phyloP scores from a whole-genome alignment of 2,797 vertebrate species.

The Leuciscus waleckii region DNA sequence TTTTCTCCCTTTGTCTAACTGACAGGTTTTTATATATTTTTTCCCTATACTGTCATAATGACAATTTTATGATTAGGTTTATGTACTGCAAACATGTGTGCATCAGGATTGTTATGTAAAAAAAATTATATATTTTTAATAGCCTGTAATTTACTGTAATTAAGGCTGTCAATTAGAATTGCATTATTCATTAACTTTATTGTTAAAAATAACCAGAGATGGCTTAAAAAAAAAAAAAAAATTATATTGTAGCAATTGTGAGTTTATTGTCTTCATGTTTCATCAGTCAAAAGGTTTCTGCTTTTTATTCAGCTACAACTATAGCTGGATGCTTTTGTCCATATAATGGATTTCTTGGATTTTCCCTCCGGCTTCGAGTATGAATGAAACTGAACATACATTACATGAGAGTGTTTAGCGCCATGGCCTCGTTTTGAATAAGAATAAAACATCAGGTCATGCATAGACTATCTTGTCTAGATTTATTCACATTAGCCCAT shows the following conservation, averaged over 20 bases:
- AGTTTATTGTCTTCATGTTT: not conserved
- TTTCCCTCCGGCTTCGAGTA: not conserved
- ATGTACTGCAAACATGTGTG: not conserved
- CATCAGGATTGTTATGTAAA: not conserved
- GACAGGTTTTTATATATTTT: not conserved
- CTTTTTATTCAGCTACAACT: not conserved
- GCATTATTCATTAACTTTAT: not conserved
- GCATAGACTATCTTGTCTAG: not conserved
- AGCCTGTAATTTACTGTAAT: not conserved
- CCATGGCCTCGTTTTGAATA: not conserved
- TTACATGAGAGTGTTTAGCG: not conserved
- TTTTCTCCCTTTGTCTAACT: not conserved
- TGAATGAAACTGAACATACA: not conserved
- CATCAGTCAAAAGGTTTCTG: not conserved
- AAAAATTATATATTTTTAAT: not conserved
- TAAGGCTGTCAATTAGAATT: not conserved
- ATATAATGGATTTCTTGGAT: not conserved
- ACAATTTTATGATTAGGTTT: not conserved
- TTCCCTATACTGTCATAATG: not conserved
- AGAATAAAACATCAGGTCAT: not conserved
- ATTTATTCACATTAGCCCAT: not conserved
- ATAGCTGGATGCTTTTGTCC: not conserved
- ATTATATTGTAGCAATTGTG: not conserved
- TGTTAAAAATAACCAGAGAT: not conserved
- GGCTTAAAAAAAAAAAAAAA: not conserved